Conservation (phyloP, 2,797 vertebrate species). For the Poeciliopsis paucimaculata region DNA sequence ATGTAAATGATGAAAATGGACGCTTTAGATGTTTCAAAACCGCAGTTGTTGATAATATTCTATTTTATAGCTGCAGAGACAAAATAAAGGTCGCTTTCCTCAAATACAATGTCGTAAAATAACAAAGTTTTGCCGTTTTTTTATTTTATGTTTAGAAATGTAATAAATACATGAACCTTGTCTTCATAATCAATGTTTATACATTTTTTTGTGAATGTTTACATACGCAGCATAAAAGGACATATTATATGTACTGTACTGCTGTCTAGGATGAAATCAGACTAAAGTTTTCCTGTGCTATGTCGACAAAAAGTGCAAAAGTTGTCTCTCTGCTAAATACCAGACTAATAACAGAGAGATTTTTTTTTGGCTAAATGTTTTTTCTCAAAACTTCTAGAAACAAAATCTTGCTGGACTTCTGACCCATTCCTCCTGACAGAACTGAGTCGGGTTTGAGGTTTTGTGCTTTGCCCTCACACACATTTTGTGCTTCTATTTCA, state of each 20-base stretch:
- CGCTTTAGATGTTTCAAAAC: not conserved
- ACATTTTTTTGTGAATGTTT: not conserved
- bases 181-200: not conserved
- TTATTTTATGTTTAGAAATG: not conserved
- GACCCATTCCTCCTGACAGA: not conserved
- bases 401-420: not conserved
- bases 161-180: not conserved
- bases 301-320: not conserved
- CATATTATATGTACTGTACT: not conserved
- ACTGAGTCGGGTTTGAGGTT: not conserved
- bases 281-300: not conserved
- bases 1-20: constrained; percentile 18
- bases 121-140: not conserved
- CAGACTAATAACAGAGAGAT: not conserved
- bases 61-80: not conserved
- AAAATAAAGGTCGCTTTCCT: not conserved
- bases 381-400: not conserved
- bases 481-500: not conserved
- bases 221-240: not conserved
- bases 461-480: not conserved
- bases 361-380: not conserved
- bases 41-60: not conserved
- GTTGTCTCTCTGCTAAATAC: not conserved
- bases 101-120: not conserved
- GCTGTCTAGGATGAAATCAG: not conserved